Conservation (phyloP, 2,888 invertebrate species). For the Dorcus hopei region DNA sequence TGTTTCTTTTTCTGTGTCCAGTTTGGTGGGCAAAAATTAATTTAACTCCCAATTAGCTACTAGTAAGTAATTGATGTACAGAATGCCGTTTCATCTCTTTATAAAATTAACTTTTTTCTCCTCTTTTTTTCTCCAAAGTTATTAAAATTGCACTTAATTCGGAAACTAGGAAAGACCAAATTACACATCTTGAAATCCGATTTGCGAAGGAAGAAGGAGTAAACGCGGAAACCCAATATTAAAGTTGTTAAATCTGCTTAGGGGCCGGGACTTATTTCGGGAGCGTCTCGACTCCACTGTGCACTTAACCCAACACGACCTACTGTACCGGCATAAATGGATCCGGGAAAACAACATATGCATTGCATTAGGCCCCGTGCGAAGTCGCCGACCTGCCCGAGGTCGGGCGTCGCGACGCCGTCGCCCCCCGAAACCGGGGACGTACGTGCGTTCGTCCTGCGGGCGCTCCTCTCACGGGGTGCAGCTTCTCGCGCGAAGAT, state of each 20-base stretch:
- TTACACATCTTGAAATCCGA: too few relatives aligned
- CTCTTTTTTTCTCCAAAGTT: too few relatives aligned
- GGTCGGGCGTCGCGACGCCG: background rate
- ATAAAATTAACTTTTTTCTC: too few relatives aligned
- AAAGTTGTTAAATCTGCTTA: slow-evolving; percentile 21
- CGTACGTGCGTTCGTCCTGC: background rate
- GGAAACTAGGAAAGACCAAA: too few relatives aligned
- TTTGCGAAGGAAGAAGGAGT: background rate
- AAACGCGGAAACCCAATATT: slow-evolving; percentile 20
- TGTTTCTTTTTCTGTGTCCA: too few relatives aligned
- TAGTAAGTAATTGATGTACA: too few relatives aligned
- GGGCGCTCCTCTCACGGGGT: background rate
- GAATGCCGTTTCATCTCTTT: too few relatives aligned
- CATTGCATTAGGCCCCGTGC: slow-evolving; percentile 40
- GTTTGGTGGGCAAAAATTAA: too few relatives aligned
- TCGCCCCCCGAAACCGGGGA: background rate
- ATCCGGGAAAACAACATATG: slow-evolving; percentile 48
- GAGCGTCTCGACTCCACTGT: slow-evolving; percentile 18
- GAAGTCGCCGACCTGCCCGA: background rate
- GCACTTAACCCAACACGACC: slow-evolving; percentile 44
- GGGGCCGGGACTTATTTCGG: slow-evolving; percentile 17
- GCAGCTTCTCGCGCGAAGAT: slow-evolving; percentile 4
- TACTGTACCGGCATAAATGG: slow-evolving; percentile 45
- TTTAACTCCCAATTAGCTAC: too few relatives aligned
- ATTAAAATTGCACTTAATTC: too few relatives aligned